Conservation (phyloP, 1,140 invertebrate species). For the Octopus sinensis region DNA sequence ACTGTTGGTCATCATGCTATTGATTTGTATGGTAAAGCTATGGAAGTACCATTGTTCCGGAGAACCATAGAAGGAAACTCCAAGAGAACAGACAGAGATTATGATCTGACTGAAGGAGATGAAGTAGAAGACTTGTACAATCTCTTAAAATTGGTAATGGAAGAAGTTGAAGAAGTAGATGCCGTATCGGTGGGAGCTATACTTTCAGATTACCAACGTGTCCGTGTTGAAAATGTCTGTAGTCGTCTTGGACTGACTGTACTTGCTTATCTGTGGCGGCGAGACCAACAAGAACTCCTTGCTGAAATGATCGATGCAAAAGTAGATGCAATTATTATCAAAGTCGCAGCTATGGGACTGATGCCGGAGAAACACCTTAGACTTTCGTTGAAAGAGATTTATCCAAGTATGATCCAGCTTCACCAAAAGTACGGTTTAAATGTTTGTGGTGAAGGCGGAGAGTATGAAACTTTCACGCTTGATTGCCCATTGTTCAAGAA, state of each 20-base stretch:
- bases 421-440: conserved; percentile 92
- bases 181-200: conserved; percentile 96
- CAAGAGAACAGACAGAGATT: conserved; percentile 73
- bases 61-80: conserved; percentile 76
- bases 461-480: conserved; percentile 96
- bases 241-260: conserved; percentile 81
- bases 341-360: conserved; percentile 84
- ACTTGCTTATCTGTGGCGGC: conserved; percentile 78
- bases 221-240: conserved; percentile 97
- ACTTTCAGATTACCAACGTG: conserved; percentile 94
- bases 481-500: conserved; percentile 94
- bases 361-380: background rate
- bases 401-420: conserved; percentile 57
- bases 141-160: conserved; percentile 80
- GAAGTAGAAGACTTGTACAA: conserved; percentile 98
- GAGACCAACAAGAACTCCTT: conserved; percentile 90
- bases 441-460: conserved; percentile 97
- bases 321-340: conserved; percentile 91
- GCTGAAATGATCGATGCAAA: conserved; percentile 94
- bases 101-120: conserved; percentile 78
- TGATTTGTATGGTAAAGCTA: conserved; percentile 85
- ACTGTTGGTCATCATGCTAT: conserved; percentile 95
- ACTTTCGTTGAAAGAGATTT: background rate
- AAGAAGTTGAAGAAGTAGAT: conserved; percentile 79
- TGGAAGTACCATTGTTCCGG: conserved; percentile 87